Evolutionary conservation across 2,888 invertebrate genomes (phyloP), one percentile per base, ranked within the genome.

Genomic region (Drosophila emarginata): DNA sequence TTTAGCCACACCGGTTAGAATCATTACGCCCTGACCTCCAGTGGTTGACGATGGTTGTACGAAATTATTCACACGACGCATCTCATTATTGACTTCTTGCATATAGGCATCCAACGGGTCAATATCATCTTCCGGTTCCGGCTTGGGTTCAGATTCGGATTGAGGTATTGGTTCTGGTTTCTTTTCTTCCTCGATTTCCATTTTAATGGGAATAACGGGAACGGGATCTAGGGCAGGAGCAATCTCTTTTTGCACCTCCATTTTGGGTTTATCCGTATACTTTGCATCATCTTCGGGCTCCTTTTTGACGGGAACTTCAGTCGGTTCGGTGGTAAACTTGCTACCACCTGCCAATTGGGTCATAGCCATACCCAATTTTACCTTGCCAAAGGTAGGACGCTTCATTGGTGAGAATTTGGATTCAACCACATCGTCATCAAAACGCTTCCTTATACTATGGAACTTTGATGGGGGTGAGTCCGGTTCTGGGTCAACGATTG

Each of bases 101-200:
- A 99, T 99, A 90, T 96, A 99, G 5, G 99, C 99, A 93, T 99
- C 99, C 28, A 99, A 92, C 0, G 99, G 96, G 93, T 99, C 99
- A 54, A 97, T 94, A 90, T 98, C 98, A 74, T 97, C 96, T 79
- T 95, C 95, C n/a, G 50, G 66, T 28, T 52, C 53, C 12, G 52
- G 66, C 23, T 50, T 40, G 14, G 18, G 45, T 11, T 56, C 40
- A 7, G 52, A 21, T 28, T 21, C 23, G 0, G 26, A 26, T 26
- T 26, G 26, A 26, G 37, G 21, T 32, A 21, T 56, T n/a, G 6
- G 21, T 11, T 53, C 21, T 14, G 50, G 9, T n/a, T 69, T 67
- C n/a, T 45, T 26, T 28, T 18, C 56, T 11, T 15, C 14, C n/a
- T 39, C 32, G 12, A 51, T 15, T 11, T 56, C 57, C 52, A 11